Base-by-base conservation (phyloP, 2,888 invertebrate genomes). In the Plagodis pulveraria region DNA sequence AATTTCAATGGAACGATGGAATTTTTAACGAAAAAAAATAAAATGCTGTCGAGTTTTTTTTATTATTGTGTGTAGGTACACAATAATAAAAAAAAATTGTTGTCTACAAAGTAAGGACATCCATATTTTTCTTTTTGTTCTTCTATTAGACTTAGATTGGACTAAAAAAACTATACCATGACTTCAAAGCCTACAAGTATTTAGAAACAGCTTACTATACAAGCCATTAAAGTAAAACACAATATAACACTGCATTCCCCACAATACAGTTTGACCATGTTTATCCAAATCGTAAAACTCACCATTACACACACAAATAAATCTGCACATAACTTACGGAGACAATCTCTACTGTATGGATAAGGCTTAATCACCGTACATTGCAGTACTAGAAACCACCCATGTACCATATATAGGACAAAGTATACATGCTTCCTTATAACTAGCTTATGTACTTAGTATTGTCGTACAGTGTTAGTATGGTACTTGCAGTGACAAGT, bases 401-500 rank as follows among this genome's bases (percentile, higher is more conserved):
- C n/a, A 10, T 10, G 11, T 42, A 42, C 42, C 5, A 12, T 8
- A 12, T 12, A 12, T 42, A 42, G 42, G 11, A 42, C 42, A 12
- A 42, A 42, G 1, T 48, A 42, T 41, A 10, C 10, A 40, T 10
- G 10, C 40, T 40, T 40, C 8, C 34, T 50, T 50, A 8, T 7
- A 36, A 43, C 22, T 38, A 45, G 36, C n/a, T 36, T 50, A 44
- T 51, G 36, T 47, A 57, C 36, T 48, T 32, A 46, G 33, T 46
- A 43, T 51, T 22, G 22, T 22, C 22, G 22, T 22, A 22, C 22
- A 22, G 22, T 22, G 22, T 22, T 45, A 54, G 50, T 46, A 45
- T 36, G 50, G 50, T 46, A 41, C 33, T 47, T 43, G 57, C 62
- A 66, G 69, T 72, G 67, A 67, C 62, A 58, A 62, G 70, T 70